Evolutionary conservation across 2,888 invertebrate species (phyloP), one percentile per base, ranked within the genome.

Genomic region (Ectobius pallidus): DNA sequence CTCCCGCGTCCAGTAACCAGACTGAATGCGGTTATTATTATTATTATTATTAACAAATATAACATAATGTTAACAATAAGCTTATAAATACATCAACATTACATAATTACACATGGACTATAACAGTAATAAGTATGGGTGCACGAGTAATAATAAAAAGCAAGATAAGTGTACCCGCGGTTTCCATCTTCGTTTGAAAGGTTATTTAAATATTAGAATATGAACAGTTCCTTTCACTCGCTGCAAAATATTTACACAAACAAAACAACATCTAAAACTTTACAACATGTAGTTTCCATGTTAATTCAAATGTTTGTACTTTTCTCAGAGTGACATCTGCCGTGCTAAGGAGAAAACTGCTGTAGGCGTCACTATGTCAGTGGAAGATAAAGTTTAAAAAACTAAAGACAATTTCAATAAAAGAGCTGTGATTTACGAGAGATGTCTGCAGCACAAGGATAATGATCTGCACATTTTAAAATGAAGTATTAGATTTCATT

Each of bases 201-300:
- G 44, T 61, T 55, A 25, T 72, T 70, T 44, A 46, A 62, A 69
- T 74, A 74, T 74, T 74, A 74, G 74, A 74, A 74, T 74, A 72
- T 74, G 65, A 74, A 74, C 74, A 74, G 52, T 67, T 71, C 71
- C 71, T 71, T 71, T 27, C 71, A 52, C 62, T 67, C 71, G 27
- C 44, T 30, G 70, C 44, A 70, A 70, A 70, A 52, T 4, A 14
- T 46, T 52, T 46, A 69, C 22, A 20, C 14, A 55, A 39, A 22
- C 11, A 34, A 34, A 69, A 39, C 22, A n/a, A 62, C 20, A 34
- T 62, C 14, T 32, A 61, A 18, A 62, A 14, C n/a, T n/a, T n/a
- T n/a, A n/a, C 39, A 62, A 62, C 39, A 42, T 65, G 18, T 65
- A 42, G 20, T 65, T 14, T 42, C 65, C 65, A 65, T 25, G 30